Evolutionary conservation across 2,797 vertebrate genomes (phyloP).

Genomic region (Lophura swinhoii): DNA sequence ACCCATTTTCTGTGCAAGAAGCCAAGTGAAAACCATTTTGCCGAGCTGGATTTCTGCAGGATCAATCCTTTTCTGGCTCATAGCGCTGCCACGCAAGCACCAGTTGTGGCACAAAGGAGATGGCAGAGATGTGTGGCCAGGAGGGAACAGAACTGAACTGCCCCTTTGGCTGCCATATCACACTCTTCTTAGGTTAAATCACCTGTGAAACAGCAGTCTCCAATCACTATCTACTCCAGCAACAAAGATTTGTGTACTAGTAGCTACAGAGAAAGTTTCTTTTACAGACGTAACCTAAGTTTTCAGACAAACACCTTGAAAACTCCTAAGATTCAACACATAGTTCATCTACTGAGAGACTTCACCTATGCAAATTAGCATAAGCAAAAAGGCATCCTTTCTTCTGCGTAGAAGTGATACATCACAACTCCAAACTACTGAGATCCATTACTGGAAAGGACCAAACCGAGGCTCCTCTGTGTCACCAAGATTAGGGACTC

Average conservation of each 20-base stretch:
- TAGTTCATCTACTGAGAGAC: neutral
- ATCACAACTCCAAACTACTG: neutral
- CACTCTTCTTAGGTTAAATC: neutral
- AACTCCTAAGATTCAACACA: neutral
- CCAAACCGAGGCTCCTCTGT: neutral
- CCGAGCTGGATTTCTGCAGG: neutral
- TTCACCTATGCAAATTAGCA: neutral
- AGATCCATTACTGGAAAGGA: neutral
- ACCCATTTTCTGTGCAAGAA: neutral
- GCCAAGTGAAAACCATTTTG: neutral
- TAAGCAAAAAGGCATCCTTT: neutral
- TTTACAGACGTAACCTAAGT: neutral
- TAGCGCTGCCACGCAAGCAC: neutral
- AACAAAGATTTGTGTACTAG: neutral
- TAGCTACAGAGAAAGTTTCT: neutral
- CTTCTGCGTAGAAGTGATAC: neutral
- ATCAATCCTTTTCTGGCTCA: neutral
- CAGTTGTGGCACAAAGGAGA: neutral
- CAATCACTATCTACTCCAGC: neutral
- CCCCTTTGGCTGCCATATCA: neutral
- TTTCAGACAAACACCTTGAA: neutral
- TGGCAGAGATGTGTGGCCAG: neutral
- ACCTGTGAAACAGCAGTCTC: constrained; percentile 1
- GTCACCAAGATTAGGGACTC: neutral
- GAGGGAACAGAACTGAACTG: neutral